Conservation (phyloP, 2,888 invertebrate genomes). For the Acanthosepion lycidas region DNA sequence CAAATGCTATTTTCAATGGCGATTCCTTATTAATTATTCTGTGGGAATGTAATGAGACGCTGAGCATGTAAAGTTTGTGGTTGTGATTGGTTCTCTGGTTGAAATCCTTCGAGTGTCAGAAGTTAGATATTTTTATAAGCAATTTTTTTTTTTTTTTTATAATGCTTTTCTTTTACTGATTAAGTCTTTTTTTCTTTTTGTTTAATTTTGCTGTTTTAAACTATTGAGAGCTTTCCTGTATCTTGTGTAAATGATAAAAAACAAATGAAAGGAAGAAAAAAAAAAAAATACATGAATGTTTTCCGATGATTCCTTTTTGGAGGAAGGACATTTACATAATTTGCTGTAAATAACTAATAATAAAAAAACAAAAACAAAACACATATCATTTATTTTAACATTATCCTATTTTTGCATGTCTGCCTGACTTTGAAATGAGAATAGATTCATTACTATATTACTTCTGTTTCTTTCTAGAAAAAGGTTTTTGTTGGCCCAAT, state of each 20-base stretch:
- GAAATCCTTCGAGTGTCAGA: no score
- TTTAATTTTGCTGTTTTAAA: not conserved
- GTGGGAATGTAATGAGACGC: no score
- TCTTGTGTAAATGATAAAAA: not conserved
- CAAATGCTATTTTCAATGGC: no score
- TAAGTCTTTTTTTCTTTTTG: no score
- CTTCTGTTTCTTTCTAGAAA: not conserved
- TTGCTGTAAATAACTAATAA: not conserved
- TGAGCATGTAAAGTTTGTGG: no score
- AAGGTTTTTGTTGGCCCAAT: not conserved
- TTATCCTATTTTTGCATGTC: not conserved
- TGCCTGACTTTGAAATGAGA: not conserved
- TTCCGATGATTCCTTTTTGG: not conserved
- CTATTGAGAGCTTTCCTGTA: not conserved
- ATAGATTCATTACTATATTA: not conserved
- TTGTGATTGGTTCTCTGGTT: no score
- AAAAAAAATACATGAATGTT: not conserved
- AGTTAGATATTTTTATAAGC: no score
- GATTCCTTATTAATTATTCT: no score
- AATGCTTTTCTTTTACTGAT: no score
- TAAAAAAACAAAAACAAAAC: not conserved
- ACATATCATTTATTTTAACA: not conserved
- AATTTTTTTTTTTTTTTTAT: no score
- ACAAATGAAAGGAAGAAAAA: not conserved
- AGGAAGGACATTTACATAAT: not conserved